Base-by-base conservation (phyloP, 2,797 vertebrate species). In the Acanthornis magna region DNA sequence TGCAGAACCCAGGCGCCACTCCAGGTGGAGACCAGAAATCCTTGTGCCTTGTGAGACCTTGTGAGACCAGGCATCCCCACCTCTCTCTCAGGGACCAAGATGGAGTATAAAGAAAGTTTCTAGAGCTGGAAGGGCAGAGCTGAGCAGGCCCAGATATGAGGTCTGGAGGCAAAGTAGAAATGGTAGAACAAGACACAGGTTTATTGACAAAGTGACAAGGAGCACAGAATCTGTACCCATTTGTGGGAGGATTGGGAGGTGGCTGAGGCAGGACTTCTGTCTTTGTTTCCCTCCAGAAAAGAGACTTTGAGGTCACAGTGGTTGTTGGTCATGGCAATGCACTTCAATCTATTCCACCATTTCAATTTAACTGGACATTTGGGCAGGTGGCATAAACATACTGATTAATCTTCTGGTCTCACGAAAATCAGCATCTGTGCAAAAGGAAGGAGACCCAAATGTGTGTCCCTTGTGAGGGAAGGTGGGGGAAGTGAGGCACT, bases 71-170 rank as follows among this genome's bases (percentile, higher is more conserved):
- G n/a, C n/a, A n/a, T n/a, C 34, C 40, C 3, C 25, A 32, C 22
- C 48, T 54, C 43, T 47, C 3, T 75, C 48, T 36, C 8, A 2
- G 15, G n/a, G 34, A 34, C 0, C 0, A 77, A 82, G 23, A 36
- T 0, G 0, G 6, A 66, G 8, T 1, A 2, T 16, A 58, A 27
- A 73, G 30, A 12, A 54, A 20, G 30, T 29, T 70, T 85, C 30
- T 40, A 78, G 45, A 61, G 18, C 20, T 42, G 18, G 25, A 77
- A 67, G 36, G 76, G 60, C 84, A 86, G 18, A 86, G 47, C 34
- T 65, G 42, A 71, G 48, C 17, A 73, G 54, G 53, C 13, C 19
- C 13, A 76, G 21, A 29, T 16, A 42, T 0, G 16, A 77, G 43
- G 42, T 67, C 32, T 74, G 66, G 19, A 79, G 13, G 36, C 29